A percentile compares a stretch with the other conserved stretches of the same genome.
These are phyloP conservation scores for Rotaria macrura DNA, from an alignment of 2,888 invertebrate species.

Conservation along the genomic window DNA sequence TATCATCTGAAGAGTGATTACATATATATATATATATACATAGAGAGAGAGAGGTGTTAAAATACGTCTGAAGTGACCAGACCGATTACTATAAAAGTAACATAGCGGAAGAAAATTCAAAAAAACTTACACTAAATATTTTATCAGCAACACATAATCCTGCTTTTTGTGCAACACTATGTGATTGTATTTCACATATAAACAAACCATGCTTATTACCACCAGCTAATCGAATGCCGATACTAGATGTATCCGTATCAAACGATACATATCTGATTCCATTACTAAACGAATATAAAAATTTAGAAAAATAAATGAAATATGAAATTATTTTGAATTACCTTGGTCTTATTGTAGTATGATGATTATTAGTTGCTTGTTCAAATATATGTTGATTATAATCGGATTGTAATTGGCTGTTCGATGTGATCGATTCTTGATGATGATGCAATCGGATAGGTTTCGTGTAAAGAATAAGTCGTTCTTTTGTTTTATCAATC, in stretches of 20 bases:
- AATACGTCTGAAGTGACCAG: too few relatives aligned
- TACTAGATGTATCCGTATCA: slow-evolving; percentile 25
- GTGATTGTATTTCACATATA: slow-evolving; percentile 91
- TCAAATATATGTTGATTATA: background rate
- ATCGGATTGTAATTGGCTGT: background rate
- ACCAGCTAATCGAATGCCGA: slow-evolving; percentile 87
- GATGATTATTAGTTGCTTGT: background rate
- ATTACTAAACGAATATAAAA: background rate
- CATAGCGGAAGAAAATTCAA: too few relatives aligned
- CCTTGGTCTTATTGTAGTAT: background rate
- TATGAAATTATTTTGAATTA: background rate
- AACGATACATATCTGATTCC: background rate
- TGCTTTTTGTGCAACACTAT: slow-evolving; percentile 84
- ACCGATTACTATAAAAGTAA: too few relatives aligned
- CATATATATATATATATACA: too few relatives aligned
- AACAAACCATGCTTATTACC: slow-evolving; percentile 96
- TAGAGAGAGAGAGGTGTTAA: too few relatives aligned
- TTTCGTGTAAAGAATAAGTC: background rate
- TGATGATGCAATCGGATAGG: background rate
- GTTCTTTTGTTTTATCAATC: background rate
- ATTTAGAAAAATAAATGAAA: background rate
- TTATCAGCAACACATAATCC: slow-evolving; percentile 91
- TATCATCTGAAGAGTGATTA: too few relatives aligned
- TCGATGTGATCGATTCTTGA: background rate
- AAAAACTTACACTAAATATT: slow-evolving; percentile 65